These are phyloP conservation scores for Psittacula cyanocephala DNA, from an alignment of 2,113 vertebrate species.

Conservation along the genomic window DNA sequence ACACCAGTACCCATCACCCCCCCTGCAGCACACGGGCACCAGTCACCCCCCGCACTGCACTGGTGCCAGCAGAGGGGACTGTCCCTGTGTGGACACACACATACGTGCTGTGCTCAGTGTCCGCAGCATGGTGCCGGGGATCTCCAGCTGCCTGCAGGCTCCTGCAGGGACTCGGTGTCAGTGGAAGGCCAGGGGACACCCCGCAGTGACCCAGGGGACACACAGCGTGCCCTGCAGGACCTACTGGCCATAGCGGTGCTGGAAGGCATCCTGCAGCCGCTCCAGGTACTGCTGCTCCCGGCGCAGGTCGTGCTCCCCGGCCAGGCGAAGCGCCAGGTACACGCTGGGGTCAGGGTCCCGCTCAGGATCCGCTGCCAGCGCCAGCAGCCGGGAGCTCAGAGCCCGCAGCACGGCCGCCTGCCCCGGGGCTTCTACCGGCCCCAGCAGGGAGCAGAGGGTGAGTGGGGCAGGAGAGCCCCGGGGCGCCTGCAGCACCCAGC, in stretches of 20 bases:
- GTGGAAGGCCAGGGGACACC: not conserved
- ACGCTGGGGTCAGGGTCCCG: constrained; percentile 83
- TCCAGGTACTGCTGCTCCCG: constrained; percentile 78
- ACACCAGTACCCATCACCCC: too few relatives aligned
- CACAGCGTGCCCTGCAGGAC: rapidly evolving
- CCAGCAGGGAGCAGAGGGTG: not conserved
- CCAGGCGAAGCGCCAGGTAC: constrained; percentile 88
- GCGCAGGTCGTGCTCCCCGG: constrained; percentile 69
- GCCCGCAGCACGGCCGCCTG: not conserved
- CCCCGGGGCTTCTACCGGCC: not conserved
- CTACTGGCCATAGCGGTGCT: constrained; percentile 76
- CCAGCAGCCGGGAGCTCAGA: constrained; percentile 79
- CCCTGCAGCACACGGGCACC: too few relatives aligned
- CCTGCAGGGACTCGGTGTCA: not conserved
- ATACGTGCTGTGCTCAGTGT: rapidly evolving
- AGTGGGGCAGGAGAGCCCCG: too few relatives aligned
- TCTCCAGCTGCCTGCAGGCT: not conserved
- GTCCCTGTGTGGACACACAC: not conserved
- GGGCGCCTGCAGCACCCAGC: rapidly evolving
- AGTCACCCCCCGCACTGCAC: not conserved
- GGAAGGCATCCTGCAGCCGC: constrained; percentile 74
- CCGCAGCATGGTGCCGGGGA: rapidly evolving
- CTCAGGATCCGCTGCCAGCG: constrained; percentile 42
- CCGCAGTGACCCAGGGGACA: too few relatives aligned
- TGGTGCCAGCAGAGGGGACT: rapidly evolving